Evolutionary conservation across 2,113 vertebrate genomes (phyloP).

Genomic region (Gnathonemus echidnorhynchus): DNA sequence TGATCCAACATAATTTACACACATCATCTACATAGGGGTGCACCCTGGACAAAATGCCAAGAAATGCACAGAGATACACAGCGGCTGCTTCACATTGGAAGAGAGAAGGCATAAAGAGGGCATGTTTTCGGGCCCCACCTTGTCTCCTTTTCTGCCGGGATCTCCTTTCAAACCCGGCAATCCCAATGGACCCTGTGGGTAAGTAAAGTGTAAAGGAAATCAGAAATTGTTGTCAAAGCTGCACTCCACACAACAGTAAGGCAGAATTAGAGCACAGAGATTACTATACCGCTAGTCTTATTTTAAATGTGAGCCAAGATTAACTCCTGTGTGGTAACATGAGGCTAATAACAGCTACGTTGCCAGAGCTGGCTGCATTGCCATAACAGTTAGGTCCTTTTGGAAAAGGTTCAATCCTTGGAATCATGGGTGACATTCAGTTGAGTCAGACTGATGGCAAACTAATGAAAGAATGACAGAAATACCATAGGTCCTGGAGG

Average conservation of each 20-base stretch:
- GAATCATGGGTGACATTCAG: background rate
- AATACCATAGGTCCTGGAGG: constrained; percentile 83
- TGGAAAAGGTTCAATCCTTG: background rate
- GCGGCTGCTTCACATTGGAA: background rate
- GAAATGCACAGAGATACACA: background rate
- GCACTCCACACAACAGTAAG: background rate
- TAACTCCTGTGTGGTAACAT: background rate
- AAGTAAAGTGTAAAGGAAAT: background rate
- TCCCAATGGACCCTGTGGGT: constrained; percentile 73
- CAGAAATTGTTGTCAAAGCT: background rate
- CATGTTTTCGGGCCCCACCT: constrained; percentile 58
- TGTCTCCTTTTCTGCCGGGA: constrained; percentile 76
- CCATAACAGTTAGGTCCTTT: background rate
- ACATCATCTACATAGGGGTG: background rate
- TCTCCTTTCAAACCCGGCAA: constrained; percentile 83
- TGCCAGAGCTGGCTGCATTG: background rate
- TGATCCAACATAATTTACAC: background rate
- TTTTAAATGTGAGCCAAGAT: background rate
- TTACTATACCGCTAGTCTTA: background rate
- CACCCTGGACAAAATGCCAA: background rate
- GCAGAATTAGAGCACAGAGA: background rate
- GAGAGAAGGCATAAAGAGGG: background rate
- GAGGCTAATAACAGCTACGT: background rate
- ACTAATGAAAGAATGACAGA: background rate
- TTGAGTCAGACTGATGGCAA: background rate